Evolutionary conservation across 2,113 vertebrate genomes (phyloP), one percentile per base, ranked within the genome.

Genomic region (Orientallactaga bullata): DNA sequence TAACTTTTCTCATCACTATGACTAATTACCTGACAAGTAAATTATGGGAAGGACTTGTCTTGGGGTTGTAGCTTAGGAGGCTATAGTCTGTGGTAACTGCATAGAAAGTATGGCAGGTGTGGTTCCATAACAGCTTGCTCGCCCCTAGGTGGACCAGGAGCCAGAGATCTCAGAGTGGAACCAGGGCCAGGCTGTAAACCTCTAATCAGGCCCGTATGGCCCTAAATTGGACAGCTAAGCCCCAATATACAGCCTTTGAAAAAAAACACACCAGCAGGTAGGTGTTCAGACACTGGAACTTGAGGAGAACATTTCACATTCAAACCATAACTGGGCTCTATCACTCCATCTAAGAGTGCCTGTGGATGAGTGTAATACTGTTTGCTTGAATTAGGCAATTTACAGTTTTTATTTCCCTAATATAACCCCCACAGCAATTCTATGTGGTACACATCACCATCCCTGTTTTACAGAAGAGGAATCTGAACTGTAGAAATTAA

Each of bases 321-420:
- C 32, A 79, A 79, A 60, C n/a, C 18, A n/a, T 11, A 78, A 78
- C 51, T 23, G 26, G 39, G 15, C 16, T 30, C 13, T 39, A 39
- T 30, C 83, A 60, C 66, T 55, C 55, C 60, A 79, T 24, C 58
- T 77, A 30, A 3, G 26, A 73, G 26, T 35, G 76, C n/a, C 55
- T n/a, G 30, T n/a, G 32, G 89, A 4, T 61, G 17, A 83, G 7
- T 63, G 26, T 58, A 58, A 76, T 18, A 32, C 12, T 63, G 3
- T 78, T 82, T 74, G 28, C 42, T 88, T 47, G 74, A 12, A 39
- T 90, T 82, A 79, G 73, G 51, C 55, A 51, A 63, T 39, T 63
- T 30, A 32, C 30, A 68, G 83, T 65, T 90, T 92, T 51, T 61
- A 28, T 28, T 60, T 74, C 35, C 20, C 74, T 89, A 65, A 21